phyloP scores from a whole-genome alignment of 1,140 invertebrate species.

The Nixonia krombeini region DNA sequence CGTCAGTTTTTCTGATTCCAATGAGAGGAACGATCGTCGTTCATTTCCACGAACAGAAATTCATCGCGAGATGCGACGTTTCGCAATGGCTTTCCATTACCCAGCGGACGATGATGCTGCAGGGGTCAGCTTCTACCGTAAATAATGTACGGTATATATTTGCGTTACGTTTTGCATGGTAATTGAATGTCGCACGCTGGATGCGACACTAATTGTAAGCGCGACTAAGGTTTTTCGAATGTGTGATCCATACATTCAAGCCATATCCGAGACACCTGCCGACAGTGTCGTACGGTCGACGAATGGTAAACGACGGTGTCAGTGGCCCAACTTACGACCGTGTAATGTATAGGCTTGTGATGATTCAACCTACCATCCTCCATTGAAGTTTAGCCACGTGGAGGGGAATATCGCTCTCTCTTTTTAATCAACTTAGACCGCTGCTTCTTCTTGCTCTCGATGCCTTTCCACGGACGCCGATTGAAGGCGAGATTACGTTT shows the following conservation, averaged over 20 bases:
- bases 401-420: slow-evolving; percentile 16
- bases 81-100: no score
- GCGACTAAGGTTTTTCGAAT: background rate
- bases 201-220: no score
- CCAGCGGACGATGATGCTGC: no score
- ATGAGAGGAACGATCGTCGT: no score
- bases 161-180: no score
- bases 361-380: slow-evolving; percentile 37
- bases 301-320: slow-evolving; percentile 32
- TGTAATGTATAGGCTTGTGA: slow-evolving; percentile 35
- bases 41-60: no score
- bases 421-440: slow-evolving; percentile 32
- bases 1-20: no score
- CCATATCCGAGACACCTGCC: slow-evolving; percentile 23
- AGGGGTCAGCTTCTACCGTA: no score
- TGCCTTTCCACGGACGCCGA: slow-evolving; percentile 42
- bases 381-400: slow-evolving; percentile 34
- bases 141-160: no score
- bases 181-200: no score
- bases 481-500: slow-evolving; percentile 52
- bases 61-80: no score
- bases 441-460: slow-evolving; percentile 37
- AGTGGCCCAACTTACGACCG: slow-evolving; percentile 28
- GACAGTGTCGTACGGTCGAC: slow-evolving; percentile 15
- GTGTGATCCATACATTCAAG: background rate